Evolutionary conservation across 2,888 invertebrate species (phyloP).

Genomic region (Imbricaverruca yamaguchii): DNA sequence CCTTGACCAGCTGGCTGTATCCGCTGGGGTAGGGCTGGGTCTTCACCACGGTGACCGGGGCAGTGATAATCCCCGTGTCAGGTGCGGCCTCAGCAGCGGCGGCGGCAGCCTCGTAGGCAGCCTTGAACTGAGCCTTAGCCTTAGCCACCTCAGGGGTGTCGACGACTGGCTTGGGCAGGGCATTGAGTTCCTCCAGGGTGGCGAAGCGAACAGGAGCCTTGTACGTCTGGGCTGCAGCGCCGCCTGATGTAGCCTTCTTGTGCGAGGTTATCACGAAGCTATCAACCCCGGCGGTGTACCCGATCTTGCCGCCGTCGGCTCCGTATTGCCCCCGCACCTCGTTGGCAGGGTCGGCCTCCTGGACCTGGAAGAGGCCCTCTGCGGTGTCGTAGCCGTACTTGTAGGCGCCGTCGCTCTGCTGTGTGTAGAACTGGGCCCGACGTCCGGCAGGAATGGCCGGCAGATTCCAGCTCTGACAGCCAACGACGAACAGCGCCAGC

Average conservation of each 20-base stretch:
- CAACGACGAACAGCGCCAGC: not conserved
- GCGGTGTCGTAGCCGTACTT: conserved; percentile 61
- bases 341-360: conserved; percentile 56
- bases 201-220: conserved; percentile 20
- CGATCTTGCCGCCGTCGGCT: conserved; percentile 50
- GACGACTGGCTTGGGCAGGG: not conserved
- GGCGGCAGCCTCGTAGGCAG: too few relatives aligned
- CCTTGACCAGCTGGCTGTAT: not conserved
- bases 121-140: not conserved
- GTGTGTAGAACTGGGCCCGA: conserved; percentile 41
- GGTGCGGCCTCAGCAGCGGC: too few relatives aligned
- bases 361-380: conserved; percentile 62
- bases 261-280: conserved; percentile 65
- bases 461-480: too few relatives aligned
- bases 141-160: not conserved
- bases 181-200: not conserved
- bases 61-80: too few relatives aligned
- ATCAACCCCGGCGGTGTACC: conserved; percentile 67
- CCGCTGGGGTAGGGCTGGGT: not conserved
- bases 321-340: conserved; percentile 53
- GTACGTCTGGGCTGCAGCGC: conserved; percentile 25
- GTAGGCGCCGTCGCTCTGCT: conserved; percentile 59
- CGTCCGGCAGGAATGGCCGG: conserved; percentile 38
- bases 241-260: conserved; percentile 26
- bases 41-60: not conserved